Evolutionary conservation across 2,888 invertebrate genomes (phyloP).

Genomic region (Sylvicola cinctus): DNA sequence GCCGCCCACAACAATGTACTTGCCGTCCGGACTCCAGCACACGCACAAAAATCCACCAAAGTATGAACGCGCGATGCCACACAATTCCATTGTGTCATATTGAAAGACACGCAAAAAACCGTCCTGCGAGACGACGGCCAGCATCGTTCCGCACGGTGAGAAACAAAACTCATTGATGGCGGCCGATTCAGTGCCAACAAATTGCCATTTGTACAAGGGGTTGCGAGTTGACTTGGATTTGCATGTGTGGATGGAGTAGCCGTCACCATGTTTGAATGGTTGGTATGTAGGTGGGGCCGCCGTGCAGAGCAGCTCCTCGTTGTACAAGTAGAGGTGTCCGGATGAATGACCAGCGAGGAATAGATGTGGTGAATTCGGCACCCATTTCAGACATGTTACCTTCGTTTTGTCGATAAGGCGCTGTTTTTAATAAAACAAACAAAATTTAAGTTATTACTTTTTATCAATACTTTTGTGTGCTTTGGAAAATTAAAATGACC

Average conservation of each 20-base stretch:
- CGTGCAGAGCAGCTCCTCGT: slow-evolving; percentile 83
- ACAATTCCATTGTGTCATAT: slow-evolving; percentile 90
- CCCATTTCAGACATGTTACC: slow-evolving; percentile 92
- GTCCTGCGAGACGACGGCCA: slow-evolving; percentile 88
- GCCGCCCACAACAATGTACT: slow-evolving; percentile 89
- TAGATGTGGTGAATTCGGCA: slow-evolving; percentile 82
- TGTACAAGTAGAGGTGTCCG: slow-evolving; percentile 94
- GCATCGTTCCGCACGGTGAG: slow-evolving; percentile 79
- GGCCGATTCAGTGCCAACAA: slow-evolving; percentile 62
- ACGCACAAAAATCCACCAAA: slow-evolving; percentile 96
- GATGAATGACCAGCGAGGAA: slow-evolving; percentile 91
- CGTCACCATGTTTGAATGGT: slow-evolving; percentile 84
- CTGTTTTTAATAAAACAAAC: slow-evolving; percentile 13
- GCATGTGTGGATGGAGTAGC: slow-evolving; percentile 84
- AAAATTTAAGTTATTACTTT: slow-evolving; percentile 1
- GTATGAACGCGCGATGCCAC: slow-evolving; percentile 86
- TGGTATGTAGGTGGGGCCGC: slow-evolving; percentile 86
- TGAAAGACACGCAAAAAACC: slow-evolving; percentile 91
- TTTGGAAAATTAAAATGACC: no score
- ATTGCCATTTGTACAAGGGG: slow-evolving; percentile 81
- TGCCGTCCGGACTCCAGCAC: slow-evolving; percentile 94
- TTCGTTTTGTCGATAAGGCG: slow-evolving; percentile 27
- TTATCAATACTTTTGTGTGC: no score
- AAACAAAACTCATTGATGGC: slow-evolving; percentile 94
- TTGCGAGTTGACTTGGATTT: slow-evolving; percentile 92